A percentile compares a stretch with the other conserved stretches of the same genome.
Evolutionary conservation across 2,888 invertebrate species (phyloP).

Genomic region (Macrosiphum euphorbiae): DNA sequence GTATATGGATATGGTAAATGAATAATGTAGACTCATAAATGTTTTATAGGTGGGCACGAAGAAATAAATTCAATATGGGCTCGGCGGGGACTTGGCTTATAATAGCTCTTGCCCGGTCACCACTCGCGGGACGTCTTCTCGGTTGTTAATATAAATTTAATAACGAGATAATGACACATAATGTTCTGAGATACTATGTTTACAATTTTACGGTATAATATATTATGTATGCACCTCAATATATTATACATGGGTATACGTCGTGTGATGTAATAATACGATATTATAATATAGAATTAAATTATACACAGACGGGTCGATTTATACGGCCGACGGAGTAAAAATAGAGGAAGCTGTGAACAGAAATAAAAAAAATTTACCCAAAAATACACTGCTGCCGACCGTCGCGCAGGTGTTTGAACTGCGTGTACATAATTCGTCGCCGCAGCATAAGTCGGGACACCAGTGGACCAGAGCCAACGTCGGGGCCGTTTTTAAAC

Average conservation of each 20-base stretch:
- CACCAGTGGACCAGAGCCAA: conserved; percentile 44
- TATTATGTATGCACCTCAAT: neutral
- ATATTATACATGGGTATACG: too few relatives aligned
- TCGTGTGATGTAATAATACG: neutral
- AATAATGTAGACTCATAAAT: neutral
- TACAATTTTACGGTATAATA: neutral
- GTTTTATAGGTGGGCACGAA: too few relatives aligned
- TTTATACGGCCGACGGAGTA: neutral
- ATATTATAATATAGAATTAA: neutral
- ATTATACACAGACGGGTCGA: neutral
- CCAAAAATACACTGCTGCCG: neutral
- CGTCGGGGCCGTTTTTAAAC: neutral
- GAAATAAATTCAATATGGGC: neutral
- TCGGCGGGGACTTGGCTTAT: neutral
- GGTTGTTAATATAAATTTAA: neutral
- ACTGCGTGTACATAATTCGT: neutral
- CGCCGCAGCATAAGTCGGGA: neutral
- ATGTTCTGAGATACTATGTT: neutral
- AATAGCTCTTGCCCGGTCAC: too few relatives aligned
- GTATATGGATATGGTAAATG: neutral
- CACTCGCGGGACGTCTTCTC: too few relatives aligned
- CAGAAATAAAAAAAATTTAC: neutral
- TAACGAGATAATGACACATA: neutral
- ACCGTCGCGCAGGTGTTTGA: conserved; percentile 45
- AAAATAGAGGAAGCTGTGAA: conserved; percentile 47